Conservation (phyloP, 2,888 invertebrate species). For the Diplolepis rosae region DNA sequence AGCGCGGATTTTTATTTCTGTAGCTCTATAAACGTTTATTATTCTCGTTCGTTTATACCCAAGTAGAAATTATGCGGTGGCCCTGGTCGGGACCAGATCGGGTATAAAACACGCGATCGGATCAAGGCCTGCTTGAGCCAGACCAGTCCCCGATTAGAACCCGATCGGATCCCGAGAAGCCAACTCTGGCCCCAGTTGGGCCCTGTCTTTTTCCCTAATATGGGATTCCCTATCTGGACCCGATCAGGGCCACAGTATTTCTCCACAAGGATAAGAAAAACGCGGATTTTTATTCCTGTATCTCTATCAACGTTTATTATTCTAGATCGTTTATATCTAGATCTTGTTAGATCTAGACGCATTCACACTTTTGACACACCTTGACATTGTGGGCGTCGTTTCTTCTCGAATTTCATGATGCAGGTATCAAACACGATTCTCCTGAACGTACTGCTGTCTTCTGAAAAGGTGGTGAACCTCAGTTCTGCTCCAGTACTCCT, state of each 20-base stretch:
- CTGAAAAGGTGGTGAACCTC: slow-evolving; percentile 44
- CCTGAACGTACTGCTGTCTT: slow-evolving; percentile 35
- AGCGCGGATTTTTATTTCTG: background rate
- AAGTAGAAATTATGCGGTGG: no score
- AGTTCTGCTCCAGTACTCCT: slow-evolving; percentile 53
- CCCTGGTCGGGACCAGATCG: no score
- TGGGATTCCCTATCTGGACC: no score
- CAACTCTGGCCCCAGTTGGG: no score
- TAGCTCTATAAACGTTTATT: background rate
- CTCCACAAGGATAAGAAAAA: no score
- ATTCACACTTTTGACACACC: slow-evolving; percentile 35
- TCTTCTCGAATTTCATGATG: slow-evolving; percentile 45
- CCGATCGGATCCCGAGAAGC: no score
- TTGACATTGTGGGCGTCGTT: slow-evolving; percentile 38
- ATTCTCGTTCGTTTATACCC: background rate
- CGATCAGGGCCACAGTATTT: no score
- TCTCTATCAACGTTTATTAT: background rate
- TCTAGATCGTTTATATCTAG: background rate
- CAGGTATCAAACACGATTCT: slow-evolving; percentile 43
- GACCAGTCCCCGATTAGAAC: no score
- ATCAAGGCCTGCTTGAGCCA: no score
- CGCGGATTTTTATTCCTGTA: background rate
- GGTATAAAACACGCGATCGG: no score
- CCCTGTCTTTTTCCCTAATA: no score
- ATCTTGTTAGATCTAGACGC: no score